Conservation (phyloP, 2,888 invertebrate genomes). For the Oscheius sp. region DNA sequence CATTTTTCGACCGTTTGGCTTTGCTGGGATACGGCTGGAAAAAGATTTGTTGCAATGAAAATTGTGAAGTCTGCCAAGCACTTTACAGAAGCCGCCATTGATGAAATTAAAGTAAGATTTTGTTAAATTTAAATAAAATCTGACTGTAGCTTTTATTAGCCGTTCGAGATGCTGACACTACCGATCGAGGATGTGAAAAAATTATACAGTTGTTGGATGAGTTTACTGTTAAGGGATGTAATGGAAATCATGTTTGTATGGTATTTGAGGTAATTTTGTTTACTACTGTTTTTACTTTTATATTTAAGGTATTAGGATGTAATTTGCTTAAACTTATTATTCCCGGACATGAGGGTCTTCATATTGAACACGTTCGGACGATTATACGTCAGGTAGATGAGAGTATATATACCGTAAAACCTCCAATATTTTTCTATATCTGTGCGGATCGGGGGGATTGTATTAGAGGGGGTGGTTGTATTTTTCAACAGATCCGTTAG, state of each 20-base stretch:
- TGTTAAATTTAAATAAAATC: background rate
- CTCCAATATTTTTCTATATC: too few relatives aligned
- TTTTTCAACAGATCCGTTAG: too few relatives aligned
- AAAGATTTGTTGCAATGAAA: conserved; percentile 92
- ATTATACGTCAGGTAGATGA: conserved; percentile 88
- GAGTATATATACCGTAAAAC: too few relatives aligned
- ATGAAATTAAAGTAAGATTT: conserved; percentile 89
- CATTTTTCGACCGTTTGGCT: conserved; percentile 99
- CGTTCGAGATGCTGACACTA: conserved; percentile 88
- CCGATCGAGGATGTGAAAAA: conserved; percentile 84
- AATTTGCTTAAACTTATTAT: conserved; percentile 97
- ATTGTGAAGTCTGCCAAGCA: conserved; percentile 98
- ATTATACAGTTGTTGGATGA: conserved; percentile 97
- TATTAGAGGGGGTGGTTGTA: too few relatives aligned
- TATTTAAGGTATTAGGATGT: conserved; percentile 97
- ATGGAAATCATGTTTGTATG: conserved; percentile 82
- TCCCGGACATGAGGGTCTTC: conserved; percentile 96
- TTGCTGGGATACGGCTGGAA: conserved; percentile 85
- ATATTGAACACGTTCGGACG: conserved; percentile 90
- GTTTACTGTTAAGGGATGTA: conserved; percentile 96
- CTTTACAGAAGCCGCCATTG: conserved; percentile 97
- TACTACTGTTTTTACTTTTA: background rate
- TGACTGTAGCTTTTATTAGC: conserved; percentile 47
- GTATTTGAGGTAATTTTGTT: conserved; percentile 64
- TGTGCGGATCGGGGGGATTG: too few relatives aligned